Evolutionary conservation across 2,113 vertebrate genomes (phyloP), one percentile per base, ranked within the genome.

Genomic region (Neodontobutis hainanensis): DNA sequence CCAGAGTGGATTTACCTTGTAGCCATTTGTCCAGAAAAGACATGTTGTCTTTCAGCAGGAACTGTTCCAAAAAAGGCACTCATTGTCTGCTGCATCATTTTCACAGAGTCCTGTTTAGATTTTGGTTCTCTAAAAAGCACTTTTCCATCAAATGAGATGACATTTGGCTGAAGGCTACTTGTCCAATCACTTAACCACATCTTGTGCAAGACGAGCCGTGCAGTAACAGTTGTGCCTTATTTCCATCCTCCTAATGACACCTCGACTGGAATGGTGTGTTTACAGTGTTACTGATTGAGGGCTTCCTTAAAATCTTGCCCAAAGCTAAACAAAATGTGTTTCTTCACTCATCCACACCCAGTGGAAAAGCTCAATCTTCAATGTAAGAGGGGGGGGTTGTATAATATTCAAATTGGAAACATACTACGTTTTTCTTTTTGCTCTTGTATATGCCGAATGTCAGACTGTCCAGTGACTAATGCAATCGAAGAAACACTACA

Each of bases 321-420:
- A 66, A 64, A 90, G 66, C 73, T 83, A 90, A 91, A 92, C 88
- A 91, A 75, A 90, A 88, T 79, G 78, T 87, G 79, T 87, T 88
- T 76, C 72, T 81, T 71, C 85, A 84, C 83, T 87, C 59, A 59
- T 84, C 84, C 86, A 77, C 83, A 5, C 69, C 84, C 80, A 85
- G 74, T 83, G 81, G 82, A 86, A 84, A 81, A 53, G 70, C 63
- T 81, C 70, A 78, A 71, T 75, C 60, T 34, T 40, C 4, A 27
- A 27, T 27, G 19, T 27, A 67, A 11, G 72, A 82, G 66, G 59
- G 70, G 19, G 46, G 63, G 74, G 55, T 64, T 70, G 73, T 74
- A 81, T 78, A 75, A 70, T 77, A 68, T 83, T 80, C 67, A 77
- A 82, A 87, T 85, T 82, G 74, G 75, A 85, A 87, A 79, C 81